A percentile compares a stretch with the other conserved stretches of the same genome.
Evolutionary conservation across 2,888 invertebrate species (phyloP).

Genomic region (Drosophila dives): DNA sequence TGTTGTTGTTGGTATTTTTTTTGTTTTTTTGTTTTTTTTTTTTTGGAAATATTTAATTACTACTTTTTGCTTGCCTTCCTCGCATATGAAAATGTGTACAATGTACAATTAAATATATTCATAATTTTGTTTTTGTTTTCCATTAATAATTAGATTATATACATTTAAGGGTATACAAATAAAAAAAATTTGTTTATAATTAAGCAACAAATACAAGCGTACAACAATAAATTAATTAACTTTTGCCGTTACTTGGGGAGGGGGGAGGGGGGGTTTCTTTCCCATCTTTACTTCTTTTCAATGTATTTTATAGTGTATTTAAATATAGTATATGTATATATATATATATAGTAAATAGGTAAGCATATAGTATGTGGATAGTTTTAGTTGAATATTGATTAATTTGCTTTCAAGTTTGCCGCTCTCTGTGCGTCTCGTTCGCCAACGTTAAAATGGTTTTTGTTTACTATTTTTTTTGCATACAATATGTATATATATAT

Average conservation of each 20-base stretch:
- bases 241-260: slow-evolving; percentile 67
- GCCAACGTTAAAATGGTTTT: slow-evolving; percentile 31
- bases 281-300: slow-evolving; percentile 30
- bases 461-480: slow-evolving; percentile 2
- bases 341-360: slow-evolving; percentile 36
- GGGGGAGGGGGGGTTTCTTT: slow-evolving; percentile 26
- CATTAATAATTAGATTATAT: slow-evolving; percentile 57
- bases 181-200: slow-evolving; percentile 69
- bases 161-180: slow-evolving; percentile 63
- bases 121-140: slow-evolving; percentile 14
- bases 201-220: slow-evolving; percentile 77
- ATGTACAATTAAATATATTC: slow-evolving; percentile 42
- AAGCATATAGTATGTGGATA: slow-evolving; percentile 34
- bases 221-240: slow-evolving; percentile 77
- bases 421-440: slow-evolving; percentile 45
- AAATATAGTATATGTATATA: slow-evolving; percentile 19
- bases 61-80: slow-evolving; percentile 36
- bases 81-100: slow-evolving; percentile 35
- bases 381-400: slow-evolving; percentile 30
- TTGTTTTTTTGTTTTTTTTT: slow-evolving; percentile 9
- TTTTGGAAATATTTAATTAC: slow-evolving; percentile 32
- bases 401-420: slow-evolving; percentile 29
- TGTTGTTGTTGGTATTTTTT: slow-evolving; percentile 6
- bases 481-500: slow-evolving; percentile 13
- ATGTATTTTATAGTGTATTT: slow-evolving; percentile 12